Evolutionary conservation across 2,113 vertebrate species (phyloP), one percentile per base, ranked within the genome.

Genomic region (Eudyptes chrysolophus): DNA sequence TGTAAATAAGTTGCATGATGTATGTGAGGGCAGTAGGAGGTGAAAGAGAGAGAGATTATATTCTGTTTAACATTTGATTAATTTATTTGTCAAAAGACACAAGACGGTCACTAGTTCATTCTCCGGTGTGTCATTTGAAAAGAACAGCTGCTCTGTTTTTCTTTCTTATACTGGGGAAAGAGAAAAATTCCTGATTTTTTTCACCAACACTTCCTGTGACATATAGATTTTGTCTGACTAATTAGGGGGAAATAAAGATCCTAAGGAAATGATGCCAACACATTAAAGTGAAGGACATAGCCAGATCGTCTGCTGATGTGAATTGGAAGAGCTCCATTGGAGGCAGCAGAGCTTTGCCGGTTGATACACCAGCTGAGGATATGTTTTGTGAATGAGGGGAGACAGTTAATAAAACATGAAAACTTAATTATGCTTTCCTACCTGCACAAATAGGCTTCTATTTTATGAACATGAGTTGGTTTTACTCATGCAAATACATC

Each of bases 381-480:
- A 7, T 34, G 34, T 85, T 92, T 92, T 92, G 36, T 77, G 74
- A 95, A 44, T 74, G 74, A 89, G 69, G 65, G 40, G 16, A 83
- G 46, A 65, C 72, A 92, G 78, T 85, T 89, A 79, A 66, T 68
- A 87, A 87, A 87, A 79, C n/a, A 36, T 70, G 82, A 93, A 89
- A 92, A 90, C 32, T 76, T 92, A 83, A 83, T 95, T 96, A 58
- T 69, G 36, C 44, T 81, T 71, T 92, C 70, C 60, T 76, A 89
- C 46, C 69, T 96, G 54, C 80, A 61, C 61, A 94, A 66, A 54
- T 68, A 83, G 60, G 20, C 74, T 88, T 84, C 82, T 92, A 0
- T 61, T 70, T 92, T 92, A 74, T 69, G 66, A 85, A 52, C 58
- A 44, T 18, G 62, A 36, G 34, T 72, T 76, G 44, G 2, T 62